Conservation (phyloP, 2,888 invertebrate genomes). For the Rutpela maculata region DNA sequence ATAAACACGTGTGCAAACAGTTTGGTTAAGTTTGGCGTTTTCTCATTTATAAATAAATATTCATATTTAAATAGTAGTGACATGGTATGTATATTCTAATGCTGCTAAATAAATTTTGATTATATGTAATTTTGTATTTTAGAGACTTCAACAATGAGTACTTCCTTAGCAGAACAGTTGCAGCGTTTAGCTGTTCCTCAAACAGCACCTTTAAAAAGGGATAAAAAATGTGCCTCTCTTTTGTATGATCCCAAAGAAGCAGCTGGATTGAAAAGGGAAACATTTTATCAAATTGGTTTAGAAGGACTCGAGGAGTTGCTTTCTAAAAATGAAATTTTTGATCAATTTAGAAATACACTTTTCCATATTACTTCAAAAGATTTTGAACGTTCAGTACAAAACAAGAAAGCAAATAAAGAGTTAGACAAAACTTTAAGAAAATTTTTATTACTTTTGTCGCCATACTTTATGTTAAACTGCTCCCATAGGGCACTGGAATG, state of each 20-base stretch:
- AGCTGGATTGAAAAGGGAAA: slow-evolving; percentile 88
- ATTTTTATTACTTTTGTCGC: slow-evolving; percentile 89
- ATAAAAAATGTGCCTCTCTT: slow-evolving; percentile 86
- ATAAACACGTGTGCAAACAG: too few relatives aligned
- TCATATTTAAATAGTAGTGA: too few relatives aligned
- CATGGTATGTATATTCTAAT: too few relatives aligned
- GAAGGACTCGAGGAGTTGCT: slow-evolving; percentile 91
- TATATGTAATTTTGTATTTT: slow-evolving; percentile 1
- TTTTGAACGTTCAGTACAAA: slow-evolving; percentile 88
- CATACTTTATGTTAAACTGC: slow-evolving; percentile 90
- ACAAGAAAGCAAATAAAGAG: slow-evolving; percentile 83
- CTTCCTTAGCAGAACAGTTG: slow-evolving; percentile 88
- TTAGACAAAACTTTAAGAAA: slow-evolving; percentile 85
- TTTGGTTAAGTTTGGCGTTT: too few relatives aligned
- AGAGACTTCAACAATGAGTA: slow-evolving; percentile 74
- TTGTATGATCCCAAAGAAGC: slow-evolving; percentile 94
- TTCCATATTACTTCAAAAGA: slow-evolving; percentile 86
- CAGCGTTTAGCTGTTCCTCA: slow-evolving; percentile 86
- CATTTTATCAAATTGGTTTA: slow-evolving; percentile 90
- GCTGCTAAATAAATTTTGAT: not conserved
- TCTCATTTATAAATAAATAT: too few relatives aligned
- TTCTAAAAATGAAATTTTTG: slow-evolving; percentile 83
- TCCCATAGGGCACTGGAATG: slow-evolving; percentile 96
- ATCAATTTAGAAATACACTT: slow-evolving; percentile 83
- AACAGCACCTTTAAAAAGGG: slow-evolving; percentile 80